Base-by-base conservation (phyloP, 2,113 vertebrate species). In the Vanacampus margaritifer region DNA sequence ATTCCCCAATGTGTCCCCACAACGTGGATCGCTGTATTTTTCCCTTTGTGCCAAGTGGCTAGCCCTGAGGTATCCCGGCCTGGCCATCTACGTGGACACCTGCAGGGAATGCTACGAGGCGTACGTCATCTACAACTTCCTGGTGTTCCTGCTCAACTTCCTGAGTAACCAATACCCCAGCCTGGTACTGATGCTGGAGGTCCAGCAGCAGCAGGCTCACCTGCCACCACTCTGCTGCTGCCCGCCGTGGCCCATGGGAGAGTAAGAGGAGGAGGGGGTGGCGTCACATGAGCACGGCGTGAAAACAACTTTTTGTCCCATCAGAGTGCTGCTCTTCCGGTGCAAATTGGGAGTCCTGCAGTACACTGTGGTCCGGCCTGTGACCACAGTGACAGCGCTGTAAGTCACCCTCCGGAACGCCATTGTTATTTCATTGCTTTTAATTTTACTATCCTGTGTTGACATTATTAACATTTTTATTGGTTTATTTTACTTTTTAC, bases 41-140 rank as follows among this genome's bases (percentile, higher is more conserved):
- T 14, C 21, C 32, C 59, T 67, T 24, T 11, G 14, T 73, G 53
- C 41, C 10, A 72, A 99, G 97, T 98, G 96, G 95, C 88, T 99
- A 82, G 96, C 95, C 39, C 88, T 99, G 86, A 95, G 96, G 68
- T 97, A 96, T 76, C 95, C 97, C 75, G 85, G 82, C 76, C 94
- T 98, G 82, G 95, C 96, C 77, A 98, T 99, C 75, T 98, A 99
- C 67, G 95, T 98, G 91, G 96, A 99, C 87, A 98, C 97, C 1
- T 99, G 95, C 91, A 91, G 96, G 82, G 96, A 99, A 79, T 99
- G 97, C 89, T 99, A 98, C 32, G 96, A 98, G 93, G 97, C 96
- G 54, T 98, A 94, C 79, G 97, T 98, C 85, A 98, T 99, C 90
- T 99, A 99, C 90, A 99, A 95, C 85, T 98, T 99, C 84, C 96